Percentiles rank a stretch among this genome's conserved stretches.
These are phyloP conservation scores for Sebastes elongatus DNA, from an alignment of 2,797 vertebrate genomes.

Conservation along the genomic window DNA sequence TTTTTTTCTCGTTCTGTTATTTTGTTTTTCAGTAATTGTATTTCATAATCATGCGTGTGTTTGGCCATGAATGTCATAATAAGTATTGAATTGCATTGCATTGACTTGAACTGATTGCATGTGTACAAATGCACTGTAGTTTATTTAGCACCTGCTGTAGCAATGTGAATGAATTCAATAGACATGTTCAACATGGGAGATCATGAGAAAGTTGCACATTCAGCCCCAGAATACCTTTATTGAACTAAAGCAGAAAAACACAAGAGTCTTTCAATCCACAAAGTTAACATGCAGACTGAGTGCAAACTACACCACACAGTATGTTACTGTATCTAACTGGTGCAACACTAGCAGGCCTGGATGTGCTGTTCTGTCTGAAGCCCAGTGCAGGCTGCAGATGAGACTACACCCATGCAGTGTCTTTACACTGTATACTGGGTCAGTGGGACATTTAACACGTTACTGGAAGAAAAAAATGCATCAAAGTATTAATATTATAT, in stretches of 20 bases:
- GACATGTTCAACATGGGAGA: constrained; percentile 12
- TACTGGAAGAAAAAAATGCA: neutral
- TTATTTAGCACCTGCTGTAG: neutral
- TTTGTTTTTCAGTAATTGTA: no score
- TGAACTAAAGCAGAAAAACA: neutral
- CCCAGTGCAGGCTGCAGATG: constrained; percentile 11
- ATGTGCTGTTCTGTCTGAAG: neutral
- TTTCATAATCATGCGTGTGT: no score
- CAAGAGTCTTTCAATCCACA: neutral
- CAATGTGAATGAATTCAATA: neutral
- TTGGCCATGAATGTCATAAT: no score
- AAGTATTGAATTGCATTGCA: no score
- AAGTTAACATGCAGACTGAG: neutral
- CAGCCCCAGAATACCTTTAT: neutral
- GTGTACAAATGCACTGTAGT: neutral
- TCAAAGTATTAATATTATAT: neutral
- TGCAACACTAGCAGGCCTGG: neutral
- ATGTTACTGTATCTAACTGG: neutral
- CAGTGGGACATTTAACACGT: neutral
- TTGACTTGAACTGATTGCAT: no score
- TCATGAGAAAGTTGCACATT: neutral
- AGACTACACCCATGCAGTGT: constrained; percentile 44
- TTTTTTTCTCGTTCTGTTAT: no score
- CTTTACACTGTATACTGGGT: constrained; percentile 5
- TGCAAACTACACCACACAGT: no score